Evolutionary conservation across 1,140 invertebrate genomes (phyloP), one percentile per base, ranked within the genome.

Genomic region (Nasonia vitripennis): DNA sequence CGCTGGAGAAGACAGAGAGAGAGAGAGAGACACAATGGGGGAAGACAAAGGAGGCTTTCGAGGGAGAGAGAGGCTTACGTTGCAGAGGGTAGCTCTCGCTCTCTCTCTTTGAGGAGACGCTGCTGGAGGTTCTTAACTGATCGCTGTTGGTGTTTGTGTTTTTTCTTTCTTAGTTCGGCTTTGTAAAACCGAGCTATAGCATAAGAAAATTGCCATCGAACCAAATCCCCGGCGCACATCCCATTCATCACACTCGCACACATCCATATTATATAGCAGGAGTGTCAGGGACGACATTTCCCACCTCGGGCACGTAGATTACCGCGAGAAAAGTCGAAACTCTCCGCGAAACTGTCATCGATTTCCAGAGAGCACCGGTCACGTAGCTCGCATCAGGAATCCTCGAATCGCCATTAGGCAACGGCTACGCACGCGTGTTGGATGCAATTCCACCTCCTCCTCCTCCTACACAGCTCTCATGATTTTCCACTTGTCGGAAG

Each of bases 381-480:
- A 78, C 45, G 75, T 78, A 78, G 5, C n/a, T n/a, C 11, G 7
- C 75, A 78, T 78, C 45, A 78, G 45, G 3, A 51, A 48, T 51
- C 75, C 41, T 78, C n/a, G n/a, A 34, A 78, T 51, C n/a, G 41
- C 45, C 75, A 78, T 78, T 78, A 78, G 75, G 73, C 37, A 0
- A 45, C 1, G 41, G 41, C 41, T 45, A 45, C 41, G 7, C 37
- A 45, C 10, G 41, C 10, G 10, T 45, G 10, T 41, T 37, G 1
- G 71, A 31, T 71, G 55, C 55, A 62, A 62, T 71, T 71, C 34
- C 70, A 34, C 70, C 2, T 3, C 17, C 34, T 37, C 17, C 34
- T 37, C 34, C 34, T 37, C 34, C 5, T 37, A 37, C 34, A 37
- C 27, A 5, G 62, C 2, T 45, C 41, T 23, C 73, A 75, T 75